A percentile compares a stretch with the other conserved stretches of the same genome.
phyloP scores from a whole-genome alignment of 2,113 vertebrate species.

The Sinocyclocheilus anshuiensis region DNA sequence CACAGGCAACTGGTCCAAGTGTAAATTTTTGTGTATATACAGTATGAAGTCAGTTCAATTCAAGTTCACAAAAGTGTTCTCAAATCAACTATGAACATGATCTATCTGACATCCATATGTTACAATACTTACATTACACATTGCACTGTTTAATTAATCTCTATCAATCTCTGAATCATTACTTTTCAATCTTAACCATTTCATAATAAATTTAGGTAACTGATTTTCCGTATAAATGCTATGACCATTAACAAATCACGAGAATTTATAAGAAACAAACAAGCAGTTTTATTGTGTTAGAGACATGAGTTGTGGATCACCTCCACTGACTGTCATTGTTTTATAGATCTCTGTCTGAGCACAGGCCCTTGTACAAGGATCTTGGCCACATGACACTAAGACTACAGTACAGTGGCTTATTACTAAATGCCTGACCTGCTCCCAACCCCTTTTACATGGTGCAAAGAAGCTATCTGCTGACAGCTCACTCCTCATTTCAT shows the following conservation, averaged over 20 bases:
- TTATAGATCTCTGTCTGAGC: conserved; percentile 45
- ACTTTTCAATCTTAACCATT: background rate
- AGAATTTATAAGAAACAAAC: background rate
- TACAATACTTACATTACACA: too few species aligned
- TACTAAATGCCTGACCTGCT: conserved; percentile 76
- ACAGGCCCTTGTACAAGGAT: conserved; percentile 59
- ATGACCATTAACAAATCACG: background rate
- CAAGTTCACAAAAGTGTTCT: too few species aligned
- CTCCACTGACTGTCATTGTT: conserved; percentile 28
- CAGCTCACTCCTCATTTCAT: conserved; percentile 72
- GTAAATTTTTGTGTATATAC: too few species aligned
- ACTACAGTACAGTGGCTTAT: conserved; percentile 73
- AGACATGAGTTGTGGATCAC: conserved; percentile 24
- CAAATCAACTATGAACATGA: too few species aligned
- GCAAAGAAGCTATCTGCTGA: conserved; percentile 74
- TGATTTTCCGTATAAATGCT: background rate
- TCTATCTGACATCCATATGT: too few species aligned
- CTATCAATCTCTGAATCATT: background rate
- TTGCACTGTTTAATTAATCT: too few species aligned
- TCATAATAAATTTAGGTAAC: background rate
- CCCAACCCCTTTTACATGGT: conserved; percentile 65
- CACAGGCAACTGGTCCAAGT: too few species aligned
- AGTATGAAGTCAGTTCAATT: too few species aligned
- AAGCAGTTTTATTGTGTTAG: background rate
- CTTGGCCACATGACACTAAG: conserved; percentile 70